Base-by-base conservation (phyloP, 2,888 invertebrate genomes). In the Himalopsyche japonica region DNA sequence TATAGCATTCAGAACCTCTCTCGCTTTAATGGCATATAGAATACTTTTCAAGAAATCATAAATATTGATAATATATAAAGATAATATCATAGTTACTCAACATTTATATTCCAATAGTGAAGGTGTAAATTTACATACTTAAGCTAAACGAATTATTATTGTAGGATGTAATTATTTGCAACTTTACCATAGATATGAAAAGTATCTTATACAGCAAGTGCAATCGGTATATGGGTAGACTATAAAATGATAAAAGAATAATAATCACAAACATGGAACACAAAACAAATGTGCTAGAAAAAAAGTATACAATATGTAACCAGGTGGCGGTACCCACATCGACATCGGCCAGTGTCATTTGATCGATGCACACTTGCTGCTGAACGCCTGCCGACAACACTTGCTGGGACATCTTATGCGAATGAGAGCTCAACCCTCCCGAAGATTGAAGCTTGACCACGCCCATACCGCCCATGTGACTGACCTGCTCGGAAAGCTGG, bases 361-460 rank as follows among this genome's bases (percentile, higher is more conserved):
- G 94, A 90, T 95, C 95, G 91, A 95, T 94, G 95, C 95, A 95
- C 92, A 95, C 95, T 93, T 95, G 95, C 89, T 88, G 88, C 87
- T 84, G 87, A 82, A 87, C 84, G 64, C 87, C 86, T 1, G 81
- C 80, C 34, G 85, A n/a, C 37, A 81, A 24, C 82, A 82, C 81
- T 79, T 84, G 85, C 81, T 85, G 86, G 30, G 70, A 80, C 84
- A 86, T 81, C 81, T 82, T 85, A 49, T 85, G 81, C 48, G 76
- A 79, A 15, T 77, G 78, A 37, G 43, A 78, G n/a, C 88, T 90
- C 84, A 88, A 86, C 80, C 88, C 86, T 84, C 84, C 85, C 78
- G 86, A 84, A 24, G 81, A 79, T 89, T 91, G 90, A 90, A 92
- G 91, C 90, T 91, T 90, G 90, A 91, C 88, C 90, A 92, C 93